Evolutionary conservation across 2,797 vertebrate species (phyloP).

Genomic region (Cirrhinus mrigala): DNA sequence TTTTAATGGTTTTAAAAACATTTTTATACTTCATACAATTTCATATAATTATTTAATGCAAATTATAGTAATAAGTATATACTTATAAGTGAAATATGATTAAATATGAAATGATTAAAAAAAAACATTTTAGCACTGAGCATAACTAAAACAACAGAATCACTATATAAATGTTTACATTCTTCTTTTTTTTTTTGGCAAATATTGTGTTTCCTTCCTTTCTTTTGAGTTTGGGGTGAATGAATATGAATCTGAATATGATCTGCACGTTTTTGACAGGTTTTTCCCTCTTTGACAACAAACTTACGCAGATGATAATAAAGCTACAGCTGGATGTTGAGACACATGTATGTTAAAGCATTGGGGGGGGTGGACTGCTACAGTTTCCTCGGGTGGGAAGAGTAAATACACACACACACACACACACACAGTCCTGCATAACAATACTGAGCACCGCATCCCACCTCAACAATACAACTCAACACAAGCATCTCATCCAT

Average conservation of each 20-base stretch:
- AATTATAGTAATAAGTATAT: no score
- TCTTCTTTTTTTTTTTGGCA: no score
- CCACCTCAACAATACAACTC: conserved; percentile 8
- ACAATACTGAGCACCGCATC: not conserved
- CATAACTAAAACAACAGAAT: not conserved
- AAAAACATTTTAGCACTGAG: not conserved
- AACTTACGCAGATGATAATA: not conserved
- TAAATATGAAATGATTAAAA: not conserved
- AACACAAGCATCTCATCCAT: conserved; percentile 4
- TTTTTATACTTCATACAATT: no score
- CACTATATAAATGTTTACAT: no score
- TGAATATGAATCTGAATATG: not conserved
- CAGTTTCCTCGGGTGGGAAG: conserved; percentile 16
- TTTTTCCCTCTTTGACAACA: not conserved
- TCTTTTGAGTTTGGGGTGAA: not conserved
- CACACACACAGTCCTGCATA: not conserved
- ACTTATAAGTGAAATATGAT: not conserved
- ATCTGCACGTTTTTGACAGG: not conserved
- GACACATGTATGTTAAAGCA: not conserved
- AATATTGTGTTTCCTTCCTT: not conserved
- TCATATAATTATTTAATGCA: no score
- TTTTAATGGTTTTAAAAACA: no score
- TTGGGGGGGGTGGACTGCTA: not conserved
- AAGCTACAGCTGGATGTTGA: not conserved
- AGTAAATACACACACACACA: conserved; percentile 3